Conservation (phyloP, 2,113 vertebrate species). For the Pseudorhombus dupliciocellatus region DNA sequence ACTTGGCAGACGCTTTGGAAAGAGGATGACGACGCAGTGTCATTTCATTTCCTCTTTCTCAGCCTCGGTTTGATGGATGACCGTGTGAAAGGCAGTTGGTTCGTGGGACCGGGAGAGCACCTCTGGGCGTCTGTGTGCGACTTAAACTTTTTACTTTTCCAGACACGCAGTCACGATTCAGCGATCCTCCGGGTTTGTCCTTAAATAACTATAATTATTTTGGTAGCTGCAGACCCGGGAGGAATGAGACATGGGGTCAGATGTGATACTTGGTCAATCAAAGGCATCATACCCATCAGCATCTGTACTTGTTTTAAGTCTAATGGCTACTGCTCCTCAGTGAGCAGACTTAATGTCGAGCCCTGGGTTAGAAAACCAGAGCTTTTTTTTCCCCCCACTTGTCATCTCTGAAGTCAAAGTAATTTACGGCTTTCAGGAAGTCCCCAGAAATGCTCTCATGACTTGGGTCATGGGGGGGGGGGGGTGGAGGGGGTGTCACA, state of each 20-base stretch:
- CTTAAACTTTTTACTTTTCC: not conserved
- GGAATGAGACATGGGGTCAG: too few species aligned
- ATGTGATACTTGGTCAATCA: too few species aligned
- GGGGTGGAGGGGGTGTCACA: conserved; percentile 29
- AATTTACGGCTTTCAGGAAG: conserved; percentile 61
- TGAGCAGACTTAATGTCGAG: not conserved
- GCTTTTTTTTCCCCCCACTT: conserved; percentile 9
- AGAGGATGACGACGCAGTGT: conserved; percentile 59
- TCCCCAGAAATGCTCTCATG: conserved; percentile 53
- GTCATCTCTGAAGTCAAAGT: conserved; percentile 59
- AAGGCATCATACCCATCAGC: too few species aligned
- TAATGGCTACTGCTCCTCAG: too few species aligned
- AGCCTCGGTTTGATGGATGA: conserved; percentile 60
- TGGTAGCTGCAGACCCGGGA: too few species aligned
- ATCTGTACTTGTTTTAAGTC: too few species aligned
- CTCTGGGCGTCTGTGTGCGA: conserved; percentile 12
- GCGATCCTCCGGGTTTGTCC: too few species aligned
- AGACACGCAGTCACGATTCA: too few species aligned
- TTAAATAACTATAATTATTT: too few species aligned
- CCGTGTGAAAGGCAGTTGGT: conserved; percentile 53
- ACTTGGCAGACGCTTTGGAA: conserved; percentile 67
- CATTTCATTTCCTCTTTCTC: conserved; percentile 66
- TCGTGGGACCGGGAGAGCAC: conserved; percentile 23
- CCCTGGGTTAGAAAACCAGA: conserved; percentile 17
- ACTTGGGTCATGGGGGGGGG: conserved; percentile 7